These are phyloP conservation scores for Euplexia lucipara DNA, from an alignment of 2,888 invertebrate species.

Conservation along the genomic window DNA sequence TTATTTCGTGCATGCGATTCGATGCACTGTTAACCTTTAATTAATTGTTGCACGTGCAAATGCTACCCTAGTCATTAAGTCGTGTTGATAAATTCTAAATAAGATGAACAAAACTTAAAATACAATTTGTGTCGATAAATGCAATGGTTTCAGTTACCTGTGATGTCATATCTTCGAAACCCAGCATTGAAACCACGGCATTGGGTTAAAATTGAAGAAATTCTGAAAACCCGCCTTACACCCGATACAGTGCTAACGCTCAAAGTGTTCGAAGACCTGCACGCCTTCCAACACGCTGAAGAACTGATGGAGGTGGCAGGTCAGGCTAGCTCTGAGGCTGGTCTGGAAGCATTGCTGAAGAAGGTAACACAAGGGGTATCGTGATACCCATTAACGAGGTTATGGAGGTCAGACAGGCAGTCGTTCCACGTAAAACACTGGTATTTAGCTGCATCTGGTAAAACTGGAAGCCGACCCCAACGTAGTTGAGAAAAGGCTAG, in stretches of 20 bases:
- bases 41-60: no score
- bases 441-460: no score
- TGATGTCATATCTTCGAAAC: constrained; percentile 95
- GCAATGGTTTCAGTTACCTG: constrained; percentile 91
- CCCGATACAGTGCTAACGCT: constrained; percentile 93
- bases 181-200: constrained; percentile 95
- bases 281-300: constrained; percentile 94
- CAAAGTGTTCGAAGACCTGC: constrained; percentile 92
- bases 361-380: no score
- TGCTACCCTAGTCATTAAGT: no score
- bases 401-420: no score
- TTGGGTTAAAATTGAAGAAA: constrained; percentile 95
- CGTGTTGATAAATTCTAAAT: no score
- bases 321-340: constrained; percentile 97
- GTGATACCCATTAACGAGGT: no score
- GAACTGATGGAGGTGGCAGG: constrained; percentile 96
- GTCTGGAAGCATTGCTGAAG: constrained; percentile 94
- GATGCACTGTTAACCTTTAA: no score
- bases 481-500: no score
- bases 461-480: no score
- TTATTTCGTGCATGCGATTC: no score
- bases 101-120: neutral
- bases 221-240: constrained; percentile 94
- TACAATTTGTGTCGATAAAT: neutral
- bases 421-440: no score